These are phyloP conservation scores for Festucalex cinctus DNA, from an alignment of 2,113 vertebrate species.

Conservation along the genomic window DNA sequence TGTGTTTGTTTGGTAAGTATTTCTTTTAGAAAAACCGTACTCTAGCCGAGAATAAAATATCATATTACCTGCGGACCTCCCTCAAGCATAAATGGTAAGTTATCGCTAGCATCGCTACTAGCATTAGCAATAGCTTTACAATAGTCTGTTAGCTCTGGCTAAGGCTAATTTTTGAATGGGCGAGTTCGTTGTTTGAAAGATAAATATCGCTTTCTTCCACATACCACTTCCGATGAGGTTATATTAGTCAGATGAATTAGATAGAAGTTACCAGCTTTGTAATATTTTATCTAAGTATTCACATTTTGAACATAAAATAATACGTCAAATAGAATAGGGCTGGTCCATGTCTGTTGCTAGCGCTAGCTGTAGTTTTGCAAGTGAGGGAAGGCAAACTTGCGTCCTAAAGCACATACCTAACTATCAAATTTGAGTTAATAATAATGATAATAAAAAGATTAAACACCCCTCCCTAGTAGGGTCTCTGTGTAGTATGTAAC, in stretches of 20 bases:
- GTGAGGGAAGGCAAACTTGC: too few species aligned
- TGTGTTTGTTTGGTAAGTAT: not conserved
- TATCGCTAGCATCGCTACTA: not conserved
- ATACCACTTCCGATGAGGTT: not conserved
- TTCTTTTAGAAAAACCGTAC: not conserved
- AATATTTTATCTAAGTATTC: too few species aligned
- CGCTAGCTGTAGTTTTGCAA: too few species aligned
- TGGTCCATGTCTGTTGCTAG: too few species aligned
- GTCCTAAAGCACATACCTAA: too few species aligned
- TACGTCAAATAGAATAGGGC: too few species aligned
- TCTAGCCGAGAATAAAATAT: not conserved
- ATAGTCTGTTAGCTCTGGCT: slow-evolving; percentile 2
- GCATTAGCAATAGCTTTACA: not conserved
- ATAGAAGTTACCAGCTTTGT: too few species aligned
- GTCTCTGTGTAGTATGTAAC: too few species aligned
- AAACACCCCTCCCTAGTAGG: too few species aligned
- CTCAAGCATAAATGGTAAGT: not conserved
- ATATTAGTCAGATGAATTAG: not conserved
- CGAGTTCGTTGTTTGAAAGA: not conserved
- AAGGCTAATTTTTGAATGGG: slow-evolving; percentile 19
- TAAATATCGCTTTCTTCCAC: not conserved
- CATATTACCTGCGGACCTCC: not conserved
- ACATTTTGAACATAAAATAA: too few species aligned
- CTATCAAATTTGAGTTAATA: too few species aligned
- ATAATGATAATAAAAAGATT: too few species aligned